Evolutionary conservation across 2,113 vertebrate species (phyloP).

Genomic region (Panurus biarmicus): DNA sequence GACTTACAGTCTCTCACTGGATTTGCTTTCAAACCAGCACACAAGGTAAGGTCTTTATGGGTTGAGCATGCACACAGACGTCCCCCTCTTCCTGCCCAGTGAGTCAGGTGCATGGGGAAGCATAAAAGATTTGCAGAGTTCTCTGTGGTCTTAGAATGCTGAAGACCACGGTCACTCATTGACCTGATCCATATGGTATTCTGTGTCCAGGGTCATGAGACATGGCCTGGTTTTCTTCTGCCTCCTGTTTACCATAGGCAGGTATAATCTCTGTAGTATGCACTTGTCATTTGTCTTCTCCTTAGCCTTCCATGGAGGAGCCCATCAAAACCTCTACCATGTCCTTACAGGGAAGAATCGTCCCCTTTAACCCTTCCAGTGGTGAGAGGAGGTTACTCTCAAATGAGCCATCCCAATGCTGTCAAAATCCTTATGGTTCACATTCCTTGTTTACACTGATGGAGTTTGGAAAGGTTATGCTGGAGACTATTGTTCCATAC

Average conservation of each 20-base stretch:
- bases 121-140: not conserved
- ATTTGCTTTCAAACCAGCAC: too few relatives aligned
- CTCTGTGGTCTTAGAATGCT: not conserved
- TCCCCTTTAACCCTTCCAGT: not conserved
- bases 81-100: not conserved
- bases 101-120: not conserved
- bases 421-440: not conserved
- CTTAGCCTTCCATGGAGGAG: not conserved
- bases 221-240: not conserved
- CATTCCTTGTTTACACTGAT: not conserved
- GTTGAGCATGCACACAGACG: not conserved
- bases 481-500: accelerated
- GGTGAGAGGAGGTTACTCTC: not conserved
- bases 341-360: not conserved
- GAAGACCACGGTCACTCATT: not conserved
- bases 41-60: not conserved
- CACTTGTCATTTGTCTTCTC: not conserved
- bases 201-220: not conserved
- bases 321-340: not conserved
- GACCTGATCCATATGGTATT: not conserved
- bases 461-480: not conserved
- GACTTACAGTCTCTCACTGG: too few relatives aligned
- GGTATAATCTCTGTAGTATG: not conserved
- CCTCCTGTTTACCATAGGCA: not conserved
- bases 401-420: not conserved